Percentiles rank a stretch among this genome's conserved stretches.
phyloP scores from a whole-genome alignment of 1,140 invertebrate species.

The Nephotettix cincticeps region DNA sequence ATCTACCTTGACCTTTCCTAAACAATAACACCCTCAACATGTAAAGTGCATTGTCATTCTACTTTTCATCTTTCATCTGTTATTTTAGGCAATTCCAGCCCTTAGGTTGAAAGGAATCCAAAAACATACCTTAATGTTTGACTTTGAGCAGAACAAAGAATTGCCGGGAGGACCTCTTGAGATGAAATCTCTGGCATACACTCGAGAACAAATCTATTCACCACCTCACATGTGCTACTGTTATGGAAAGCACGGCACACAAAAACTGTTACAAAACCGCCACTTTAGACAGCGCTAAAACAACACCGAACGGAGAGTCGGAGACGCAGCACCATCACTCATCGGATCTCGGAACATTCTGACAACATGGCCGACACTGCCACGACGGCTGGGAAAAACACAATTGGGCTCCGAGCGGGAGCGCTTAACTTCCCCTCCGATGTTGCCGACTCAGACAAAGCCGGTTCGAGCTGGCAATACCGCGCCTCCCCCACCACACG shows the following conservation, averaged over 20 bases:
- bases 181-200: constrained; percentile 17
- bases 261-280: constrained; percentile 21
- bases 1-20: constrained; percentile 20
- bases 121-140: constrained; percentile 29
- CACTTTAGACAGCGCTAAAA: not conserved
- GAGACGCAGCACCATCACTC: constrained; percentile 2
- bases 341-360: constrained; percentile 5
- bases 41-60: constrained; percentile 24
- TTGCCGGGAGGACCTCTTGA: constrained; percentile 1
- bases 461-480: constrained; percentile 25
- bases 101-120: constrained; percentile 12
- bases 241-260: not conserved
- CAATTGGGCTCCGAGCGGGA: not conserved
- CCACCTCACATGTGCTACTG: constrained; percentile 13
- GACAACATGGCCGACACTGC: constrained; percentile 26
- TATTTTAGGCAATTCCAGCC: constrained; percentile 19
- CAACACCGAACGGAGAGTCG: not conserved
- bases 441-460: constrained; percentile 26
- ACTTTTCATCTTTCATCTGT: constrained; percentile 24
- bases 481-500: constrained; percentile 22
- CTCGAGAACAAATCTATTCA: constrained; percentile 19
- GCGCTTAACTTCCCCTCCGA: constrained; percentile 10
- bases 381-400: constrained; percentile 25
- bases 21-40: constrained; percentile 18
- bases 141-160: constrained; percentile 16